phyloP scores from a whole-genome alignment of 1,140 invertebrate genomes.

The Aporrectodea caliginosa region DNA sequence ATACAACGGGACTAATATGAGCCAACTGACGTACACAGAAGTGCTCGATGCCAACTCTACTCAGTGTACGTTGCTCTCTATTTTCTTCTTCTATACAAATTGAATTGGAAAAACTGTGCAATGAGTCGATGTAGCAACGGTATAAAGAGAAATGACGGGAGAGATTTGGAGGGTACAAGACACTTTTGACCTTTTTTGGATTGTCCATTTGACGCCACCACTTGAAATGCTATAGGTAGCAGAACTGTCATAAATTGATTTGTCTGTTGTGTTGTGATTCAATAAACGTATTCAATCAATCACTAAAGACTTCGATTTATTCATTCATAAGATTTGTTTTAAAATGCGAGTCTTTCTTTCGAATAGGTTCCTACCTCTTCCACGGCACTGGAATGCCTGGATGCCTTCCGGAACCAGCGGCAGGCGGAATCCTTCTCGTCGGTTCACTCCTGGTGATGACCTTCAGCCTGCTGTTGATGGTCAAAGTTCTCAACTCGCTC shows the following conservation, averaged over 20 bases:
- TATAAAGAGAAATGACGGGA: no score
- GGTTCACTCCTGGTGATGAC: slow-evolving; percentile 46
- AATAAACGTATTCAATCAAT: no score
- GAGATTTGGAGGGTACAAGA: no score
- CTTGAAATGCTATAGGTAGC: background rate
- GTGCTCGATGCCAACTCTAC: slow-evolving; percentile 12
- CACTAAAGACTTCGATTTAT: no score
- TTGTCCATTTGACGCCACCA: background rate
- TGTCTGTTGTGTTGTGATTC: no score
- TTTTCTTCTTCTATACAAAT: no score
- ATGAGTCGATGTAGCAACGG: background rate
- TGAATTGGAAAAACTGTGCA: background rate
- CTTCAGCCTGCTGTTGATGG: slow-evolving; percentile 58
- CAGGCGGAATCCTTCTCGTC: slow-evolving; percentile 41
- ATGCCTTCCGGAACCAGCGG: background rate
- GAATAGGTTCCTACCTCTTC: slow-evolving; percentile 7
- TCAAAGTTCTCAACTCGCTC: slow-evolving; percentile 52
- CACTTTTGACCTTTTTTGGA: no score
- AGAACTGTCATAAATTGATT: background rate
- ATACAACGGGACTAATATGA: slow-evolving; percentile 7
- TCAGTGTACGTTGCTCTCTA: slow-evolving; percentile 1
- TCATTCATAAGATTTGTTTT: background rate
- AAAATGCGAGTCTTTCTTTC: background rate
- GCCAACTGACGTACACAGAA: background rate
- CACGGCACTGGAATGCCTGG: slow-evolving; percentile 15